These are phyloP conservation scores for Syrista parreyssii DNA, from an alignment of 2,888 invertebrate genomes.

Conservation along the genomic window DNA sequence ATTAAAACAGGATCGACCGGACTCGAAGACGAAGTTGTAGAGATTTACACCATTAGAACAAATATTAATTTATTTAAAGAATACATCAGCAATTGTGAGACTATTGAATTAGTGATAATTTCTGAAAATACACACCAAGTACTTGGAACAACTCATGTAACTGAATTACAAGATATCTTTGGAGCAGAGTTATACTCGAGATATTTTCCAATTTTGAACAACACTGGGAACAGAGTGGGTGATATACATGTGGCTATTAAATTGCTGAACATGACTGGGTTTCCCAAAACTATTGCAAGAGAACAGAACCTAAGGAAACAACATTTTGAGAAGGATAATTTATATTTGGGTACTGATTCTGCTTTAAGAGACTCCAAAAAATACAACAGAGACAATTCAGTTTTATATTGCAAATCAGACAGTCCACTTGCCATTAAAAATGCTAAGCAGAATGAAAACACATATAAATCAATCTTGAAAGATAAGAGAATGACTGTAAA, in stretches of 20 bases:
- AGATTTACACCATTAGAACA: slow-evolving; percentile 57
- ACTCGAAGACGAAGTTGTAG: slow-evolving; percentile 37
- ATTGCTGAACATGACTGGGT: slow-evolving; percentile 33
- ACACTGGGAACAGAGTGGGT: slow-evolving; percentile 51
- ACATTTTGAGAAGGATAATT: neutral
- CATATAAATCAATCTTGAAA: slow-evolving; percentile 48
- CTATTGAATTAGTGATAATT: slow-evolving; percentile 52
- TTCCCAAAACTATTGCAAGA: slow-evolving; percentile 25
- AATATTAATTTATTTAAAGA: slow-evolving; percentile 55
- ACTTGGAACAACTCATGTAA: slow-evolving; percentile 51
- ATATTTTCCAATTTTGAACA: slow-evolving; percentile 55
- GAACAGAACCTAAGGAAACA: slow-evolving; percentile 22
- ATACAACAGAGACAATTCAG: neutral
- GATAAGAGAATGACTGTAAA: slow-evolving; percentile 32
- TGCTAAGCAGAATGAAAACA: slow-evolving; percentile 32
- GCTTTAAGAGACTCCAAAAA: neutral
- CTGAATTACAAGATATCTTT: slow-evolving; percentile 50
- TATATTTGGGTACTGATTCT: neutral
- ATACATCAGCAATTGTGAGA: slow-evolving; percentile 60
- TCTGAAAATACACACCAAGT: slow-evolving; percentile 44
- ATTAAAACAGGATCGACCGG: slow-evolving; percentile 36
- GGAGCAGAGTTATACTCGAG: slow-evolving; percentile 44
- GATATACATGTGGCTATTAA: slow-evolving; percentile 55
- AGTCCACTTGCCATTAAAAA: slow-evolving; percentile 24
- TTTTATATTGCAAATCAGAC: neutral